Evolutionary conservation across 2,888 invertebrate species (phyloP), one percentile per base, ranked within the genome.

Genomic region (Incurvaria masculella): DNA sequence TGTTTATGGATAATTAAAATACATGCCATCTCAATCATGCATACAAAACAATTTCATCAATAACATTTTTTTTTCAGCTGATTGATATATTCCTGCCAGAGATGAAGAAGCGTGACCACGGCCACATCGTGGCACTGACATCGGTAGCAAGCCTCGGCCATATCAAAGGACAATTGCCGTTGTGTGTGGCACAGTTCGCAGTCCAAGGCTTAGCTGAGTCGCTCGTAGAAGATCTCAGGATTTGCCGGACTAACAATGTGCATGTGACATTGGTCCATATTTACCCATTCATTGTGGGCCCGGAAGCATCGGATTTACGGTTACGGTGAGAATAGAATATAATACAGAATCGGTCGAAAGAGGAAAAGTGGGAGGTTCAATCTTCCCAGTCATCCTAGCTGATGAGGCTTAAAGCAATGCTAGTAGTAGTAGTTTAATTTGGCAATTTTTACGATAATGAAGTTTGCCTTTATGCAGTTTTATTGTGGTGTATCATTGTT

Each of bases 101-200:
- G 23, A 85, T 86, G 85, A 80, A 82, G 56, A 64, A 66, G 10
- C 72, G 64, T 41, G 80, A 81, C 42, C 79, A 71, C 54, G 85
- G 86, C 8, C 86, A 85, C 53, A 78, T 85, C 43, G 79, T 84
- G 4, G 80, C 83, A 2, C 59, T 85, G 21, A 84, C 83, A 3
- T 85, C 85, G 8, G 82, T 84, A 1, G 84, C 84, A 46, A 84
- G 84, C 4, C 64, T 84, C 2, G 82, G 83, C 49, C 81, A 82
- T 44, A 70, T 81, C 20, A 75, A 80, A 43, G 79, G 80, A 54
- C 79, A 82, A 55, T 76, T 85, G 64, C 82, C 84, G 1, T 64
- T 84, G 14, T 81, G 83, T 49, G 82, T 85, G 1, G 81, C 85
- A 1, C 86, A 86, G 64, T 85, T 85, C 63, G 86, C 85, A 16